A percentile compares a stretch with the other conserved stretches of the same genome.
phyloP scores from a whole-genome alignment of 2,113 vertebrate genomes.

The Megaceryle maxima region DNA sequence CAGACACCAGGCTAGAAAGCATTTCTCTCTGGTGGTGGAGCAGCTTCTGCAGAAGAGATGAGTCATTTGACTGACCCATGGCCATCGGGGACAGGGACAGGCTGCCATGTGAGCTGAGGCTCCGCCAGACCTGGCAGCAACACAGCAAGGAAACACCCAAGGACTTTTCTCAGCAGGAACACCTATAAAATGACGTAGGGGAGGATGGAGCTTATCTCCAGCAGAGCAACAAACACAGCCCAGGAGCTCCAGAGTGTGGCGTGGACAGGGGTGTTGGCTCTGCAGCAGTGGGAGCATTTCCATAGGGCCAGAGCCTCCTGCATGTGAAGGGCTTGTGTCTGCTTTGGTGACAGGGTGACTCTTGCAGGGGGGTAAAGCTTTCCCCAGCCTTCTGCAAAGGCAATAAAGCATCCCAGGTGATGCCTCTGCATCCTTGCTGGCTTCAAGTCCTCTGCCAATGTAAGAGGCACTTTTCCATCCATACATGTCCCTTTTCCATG shows the following conservation, averaged over 20 bases:
- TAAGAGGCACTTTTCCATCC: background rate
- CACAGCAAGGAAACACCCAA: accelerated
- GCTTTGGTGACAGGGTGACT: accelerated
- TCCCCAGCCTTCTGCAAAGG: background rate
- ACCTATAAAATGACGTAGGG: background rate
- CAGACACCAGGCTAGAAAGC: background rate
- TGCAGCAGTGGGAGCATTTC: background rate
- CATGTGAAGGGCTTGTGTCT: background rate
- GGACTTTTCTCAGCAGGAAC: background rate
- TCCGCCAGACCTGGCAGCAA: background rate
- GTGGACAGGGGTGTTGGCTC: background rate
- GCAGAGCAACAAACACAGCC: background rate
- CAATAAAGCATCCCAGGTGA: background rate
- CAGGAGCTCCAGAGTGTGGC: background rate
- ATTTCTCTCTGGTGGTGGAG: background rate
- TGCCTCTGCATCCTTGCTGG: background rate
- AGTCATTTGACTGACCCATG: background rate
- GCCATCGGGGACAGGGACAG: background rate
- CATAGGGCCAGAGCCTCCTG: background rate
- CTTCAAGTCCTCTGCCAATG: background rate
- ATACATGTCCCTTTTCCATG: accelerated
- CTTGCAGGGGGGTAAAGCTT: background rate
- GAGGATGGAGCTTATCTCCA: background rate
- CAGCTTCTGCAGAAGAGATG: background rate
- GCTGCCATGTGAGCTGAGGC: background rate